Percentiles rank a stretch among this genome's conserved stretches.
Conservation (phyloP, 53 echinoderm and acorn worm genomes). For the Crossaster papposus region DNA sequence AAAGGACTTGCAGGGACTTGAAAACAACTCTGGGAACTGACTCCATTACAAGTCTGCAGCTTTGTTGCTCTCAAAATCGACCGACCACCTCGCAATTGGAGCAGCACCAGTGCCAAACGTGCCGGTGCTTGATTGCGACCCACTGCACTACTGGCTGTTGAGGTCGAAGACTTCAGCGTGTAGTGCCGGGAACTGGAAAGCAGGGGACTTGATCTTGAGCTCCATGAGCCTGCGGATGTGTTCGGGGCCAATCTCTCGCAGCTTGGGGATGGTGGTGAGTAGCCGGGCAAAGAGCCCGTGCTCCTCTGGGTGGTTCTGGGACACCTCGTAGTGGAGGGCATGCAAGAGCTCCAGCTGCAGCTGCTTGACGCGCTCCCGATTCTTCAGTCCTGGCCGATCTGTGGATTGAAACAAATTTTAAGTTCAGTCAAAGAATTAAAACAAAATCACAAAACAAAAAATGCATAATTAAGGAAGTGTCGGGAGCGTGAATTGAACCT, state of each 20-base stretch:
- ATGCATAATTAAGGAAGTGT: too few species aligned
- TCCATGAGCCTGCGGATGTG: conserved; percentile 96
- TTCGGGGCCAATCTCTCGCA: conserved; percentile 94
- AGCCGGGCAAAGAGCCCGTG: conserved; percentile 81
- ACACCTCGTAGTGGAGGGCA: conserved; percentile 85
- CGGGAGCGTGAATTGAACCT: too few species aligned
- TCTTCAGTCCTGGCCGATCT: conserved; percentile 97
- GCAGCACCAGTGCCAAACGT: not conserved
- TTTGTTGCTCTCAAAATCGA: not conserved
- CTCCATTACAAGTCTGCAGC: too few species aligned
- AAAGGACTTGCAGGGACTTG: too few species aligned
- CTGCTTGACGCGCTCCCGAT: conserved; percentile 75
- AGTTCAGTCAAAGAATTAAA: too few species aligned
- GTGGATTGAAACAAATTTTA: conserved; percentile 3
- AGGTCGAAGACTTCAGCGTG: conserved; percentile 97
- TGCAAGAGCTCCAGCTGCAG: conserved; percentile 86
- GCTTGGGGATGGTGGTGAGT: conserved; percentile 96
- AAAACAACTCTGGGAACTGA: too few species aligned
- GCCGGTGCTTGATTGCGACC: not conserved
- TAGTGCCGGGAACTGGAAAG: conserved; percentile 85
- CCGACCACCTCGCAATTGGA: not conserved
- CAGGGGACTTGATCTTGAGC: conserved; percentile 87
- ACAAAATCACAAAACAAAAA: too few species aligned
- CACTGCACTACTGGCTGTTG: conserved; percentile 46
- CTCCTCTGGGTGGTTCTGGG: conserved; percentile 87